Base-by-base conservation (phyloP, 2,113 vertebrate genomes). In the Elgaria multicarinata region DNA sequence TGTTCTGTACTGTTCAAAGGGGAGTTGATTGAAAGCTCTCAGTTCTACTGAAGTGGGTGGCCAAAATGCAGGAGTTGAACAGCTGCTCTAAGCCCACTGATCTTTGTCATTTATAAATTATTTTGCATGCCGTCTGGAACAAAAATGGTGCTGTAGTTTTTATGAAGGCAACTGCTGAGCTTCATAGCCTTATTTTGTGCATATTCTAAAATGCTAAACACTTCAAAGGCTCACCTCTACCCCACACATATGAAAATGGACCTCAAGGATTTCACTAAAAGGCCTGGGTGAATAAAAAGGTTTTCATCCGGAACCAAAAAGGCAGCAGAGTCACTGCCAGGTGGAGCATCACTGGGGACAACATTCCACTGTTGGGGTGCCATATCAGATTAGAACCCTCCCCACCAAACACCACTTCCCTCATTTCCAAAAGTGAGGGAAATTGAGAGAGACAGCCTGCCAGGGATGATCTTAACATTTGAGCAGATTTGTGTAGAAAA, bases 41-140 rank as follows among this genome's bases (percentile, higher is more conserved):
- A 76, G 94, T 94, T 95, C 89, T 91, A 87, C 94, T 95, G 92
- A 96, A 96, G 94, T 97, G 95, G 94, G 97, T 97, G 97, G 97
- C 94, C 97, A 92, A 92, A 96, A 91, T 89, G 90, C 95, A 96
- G 96, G 94, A 95, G 95, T 91, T 94, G 94, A 98, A 97, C 98
- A 98, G 97, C 98, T 98, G 98, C 96, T 96, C 39, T 95, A 95
- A 97, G 98, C 97, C 96, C 97, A 96, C 95, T 98, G 98, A 98
- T 98, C 96, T 98, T 97, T 96, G 97, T 98, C 97, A 97, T 98
- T 98, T 98, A 97, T 98, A 96, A 98, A 98, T 98, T 98, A 98
- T 98, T 98, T 98, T 98, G 96, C 93, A 87, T 95, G 96, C 98
- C 97, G 98, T 98, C 98, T 99, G 98, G 98, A 98, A 96, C 96